Evolutionary conservation across 2,797 vertebrate species (phyloP), one percentile per base, ranked within the genome.

Genomic region (Linurgus olivaceus): DNA sequence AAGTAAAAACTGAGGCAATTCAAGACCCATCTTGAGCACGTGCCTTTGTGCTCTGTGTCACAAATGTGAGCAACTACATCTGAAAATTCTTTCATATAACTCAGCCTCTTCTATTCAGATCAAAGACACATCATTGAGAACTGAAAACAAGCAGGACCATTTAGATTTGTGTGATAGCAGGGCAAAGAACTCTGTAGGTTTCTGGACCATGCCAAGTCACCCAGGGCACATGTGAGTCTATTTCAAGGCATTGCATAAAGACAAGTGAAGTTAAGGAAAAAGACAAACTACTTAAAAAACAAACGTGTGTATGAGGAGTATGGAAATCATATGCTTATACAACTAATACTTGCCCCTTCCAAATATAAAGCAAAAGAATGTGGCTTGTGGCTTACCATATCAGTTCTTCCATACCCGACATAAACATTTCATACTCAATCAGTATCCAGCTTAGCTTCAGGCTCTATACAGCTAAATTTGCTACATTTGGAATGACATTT

Each of bases 361-460:
- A 94, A 95, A 90, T 26, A 66, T 3, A 94, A 94, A 95, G 78
- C 47, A 86, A 92, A 96, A 77, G 45, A 89, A 94, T 37, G 77
- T 59, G 79, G 75, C 71, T 94, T 85, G 75, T 71, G 72, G 83
- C 71, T 94, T 92, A 87, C 70, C 18, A 6, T 88, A 95, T 91
- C 59, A 28, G 59, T 55, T 92, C 81, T 88, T 92, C 90, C 6
- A 3, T 90, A 51, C 57, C 12, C 78, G 92, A 58, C 79, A 80
- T 84, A 96, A 96, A 97, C 93, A 96, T 96, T 96, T 97, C 96
- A 93, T 83, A 88, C 40, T 92, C 89, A 93, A 85, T 97, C 91
- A 97, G 62, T 18, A 94, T 93, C 86, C 61, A 84, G 52, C 54
- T 86, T 92, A 92, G 92, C 95, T 96, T 84, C 70, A 87, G 95